phyloP scores from a whole-genome alignment of 2,797 vertebrate species.

The Amblyopsis hoosieri region DNA sequence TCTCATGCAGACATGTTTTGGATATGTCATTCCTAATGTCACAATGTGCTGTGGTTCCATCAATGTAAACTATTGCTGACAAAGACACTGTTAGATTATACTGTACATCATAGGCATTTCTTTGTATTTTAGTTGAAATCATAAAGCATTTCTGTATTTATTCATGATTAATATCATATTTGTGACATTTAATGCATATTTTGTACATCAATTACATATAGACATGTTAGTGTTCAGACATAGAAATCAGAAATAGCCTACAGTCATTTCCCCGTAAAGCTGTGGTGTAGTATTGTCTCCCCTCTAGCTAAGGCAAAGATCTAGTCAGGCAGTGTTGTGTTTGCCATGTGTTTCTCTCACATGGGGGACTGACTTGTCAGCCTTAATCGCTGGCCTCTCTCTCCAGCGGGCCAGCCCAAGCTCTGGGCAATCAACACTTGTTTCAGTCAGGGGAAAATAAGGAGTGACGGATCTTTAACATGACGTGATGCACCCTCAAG shows the following conservation, averaged over 20 bases:
- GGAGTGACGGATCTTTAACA: conserved; percentile 45
- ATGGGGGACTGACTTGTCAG: conserved; percentile 51
- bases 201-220: too few relatives aligned
- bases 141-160: too few relatives aligned
- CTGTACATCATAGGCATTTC: too few relatives aligned
- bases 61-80: too few relatives aligned
- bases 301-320: conserved; percentile 18
- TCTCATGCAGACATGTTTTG: too few relatives aligned
- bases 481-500: conserved; percentile 26
- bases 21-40: too few relatives aligned
- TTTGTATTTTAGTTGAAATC: too few relatives aligned
- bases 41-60: too few relatives aligned
- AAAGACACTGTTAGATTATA: too few relatives aligned
- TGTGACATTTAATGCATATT: too few relatives aligned
- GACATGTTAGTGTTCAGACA: not conserved
- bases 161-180: too few relatives aligned
- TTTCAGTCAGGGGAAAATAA: conserved; percentile 46
- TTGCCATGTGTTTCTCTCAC: conserved; percentile 46
- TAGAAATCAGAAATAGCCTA: not conserved
- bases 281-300: conserved; percentile 34
- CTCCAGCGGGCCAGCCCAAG: conserved; percentile 46
- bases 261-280: conserved; percentile 15
- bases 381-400: conserved; percentile 56
- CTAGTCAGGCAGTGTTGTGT: conserved; percentile 50
- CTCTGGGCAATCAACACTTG: conserved; percentile 62